A percentile compares a stretch with the other conserved stretches of the same genome.
Conservation (phyloP, 2,888 invertebrate species). For the Torymus aiolomorphi region DNA sequence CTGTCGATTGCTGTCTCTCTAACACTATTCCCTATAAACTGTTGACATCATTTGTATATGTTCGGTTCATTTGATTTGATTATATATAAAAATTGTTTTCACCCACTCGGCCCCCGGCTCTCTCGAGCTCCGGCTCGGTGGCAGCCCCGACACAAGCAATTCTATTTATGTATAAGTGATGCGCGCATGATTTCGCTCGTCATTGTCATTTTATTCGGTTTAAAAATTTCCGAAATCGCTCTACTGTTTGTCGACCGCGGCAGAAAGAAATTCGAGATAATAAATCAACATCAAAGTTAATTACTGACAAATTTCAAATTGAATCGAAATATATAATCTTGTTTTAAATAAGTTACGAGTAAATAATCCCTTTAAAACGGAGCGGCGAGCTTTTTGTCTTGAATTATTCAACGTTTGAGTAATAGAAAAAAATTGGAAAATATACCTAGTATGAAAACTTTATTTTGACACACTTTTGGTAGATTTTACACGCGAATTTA, state of each 20-base stretch:
- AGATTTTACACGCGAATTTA: no score
- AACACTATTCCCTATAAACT: slow-evolving; percentile 38
- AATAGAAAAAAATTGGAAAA: no score
- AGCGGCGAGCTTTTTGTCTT: neutral
- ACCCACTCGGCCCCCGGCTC: no score
- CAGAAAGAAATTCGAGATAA: slow-evolving; percentile 3
- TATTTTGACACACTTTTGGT: no score
- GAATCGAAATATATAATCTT: slow-evolving; percentile 17
- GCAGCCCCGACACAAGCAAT: neutral
- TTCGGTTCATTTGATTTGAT: slow-evolving; percentile 31
- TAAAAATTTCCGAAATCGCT: slow-evolving; percentile 1
- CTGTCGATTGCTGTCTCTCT: slow-evolving; percentile 46
- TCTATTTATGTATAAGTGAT: neutral
- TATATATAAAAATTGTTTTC: slow-evolving; percentile 26
- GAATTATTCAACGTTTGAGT: no score
- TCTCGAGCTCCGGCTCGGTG: no score
- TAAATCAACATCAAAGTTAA: slow-evolving; percentile 22
- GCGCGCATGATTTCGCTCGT: neutral
- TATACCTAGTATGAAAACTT: no score
- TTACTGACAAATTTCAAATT: slow-evolving; percentile 15
- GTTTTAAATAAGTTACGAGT: slow-evolving; percentile 8
- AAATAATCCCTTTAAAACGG: neutral
- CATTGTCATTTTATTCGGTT: slow-evolving; percentile 7
- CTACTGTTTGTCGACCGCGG: neutral
- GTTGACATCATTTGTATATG: slow-evolving; percentile 43